Conservation (phyloP, 2,888 invertebrate species). For the Ephialtes manifestator region DNA sequence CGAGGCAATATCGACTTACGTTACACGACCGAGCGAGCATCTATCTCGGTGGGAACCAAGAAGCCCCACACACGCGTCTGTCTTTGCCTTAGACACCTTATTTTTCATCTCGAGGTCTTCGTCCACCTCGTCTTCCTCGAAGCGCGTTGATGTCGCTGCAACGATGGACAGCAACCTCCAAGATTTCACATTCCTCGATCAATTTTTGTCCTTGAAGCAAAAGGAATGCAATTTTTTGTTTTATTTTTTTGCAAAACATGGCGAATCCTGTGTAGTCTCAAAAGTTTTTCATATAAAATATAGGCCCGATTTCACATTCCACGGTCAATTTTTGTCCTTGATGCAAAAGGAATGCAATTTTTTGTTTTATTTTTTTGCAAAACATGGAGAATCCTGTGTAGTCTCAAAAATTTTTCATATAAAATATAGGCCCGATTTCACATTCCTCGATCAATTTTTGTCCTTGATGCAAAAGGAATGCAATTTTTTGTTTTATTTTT, state of each 20-base stretch:
- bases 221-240: background rate
- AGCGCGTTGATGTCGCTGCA: slow-evolving; percentile 15
- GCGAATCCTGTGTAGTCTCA: no score
- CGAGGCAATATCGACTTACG: slow-evolving; percentile 85
- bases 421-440: slow-evolving; percentile 42
- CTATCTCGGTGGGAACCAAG: slow-evolving; percentile 86
- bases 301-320: slow-evolving; percentile 58
- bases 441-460: slow-evolving; percentile 35
- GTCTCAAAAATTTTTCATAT: no score
- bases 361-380: background rate
- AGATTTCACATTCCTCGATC: slow-evolving; percentile 55
- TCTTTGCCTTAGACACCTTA: slow-evolving; percentile 63
- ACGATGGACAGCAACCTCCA: slow-evolving; percentile 26
- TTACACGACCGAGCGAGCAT: slow-evolving; percentile 85
- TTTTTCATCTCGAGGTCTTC: slow-evolving; percentile 65
- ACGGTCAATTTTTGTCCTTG: slow-evolving; percentile 5
- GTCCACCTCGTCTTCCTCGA: slow-evolving; percentile 32
- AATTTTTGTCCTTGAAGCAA: slow-evolving; percentile 4
- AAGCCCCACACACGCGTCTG: slow-evolving; percentile 80
- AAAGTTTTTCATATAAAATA: no score
- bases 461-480: background rate
- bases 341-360: background rate
- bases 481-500: background rate
- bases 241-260: background rate
- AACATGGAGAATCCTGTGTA: background rate